Evolutionary conservation across 2,797 vertebrate species (phyloP).

Genomic region (Lepilemur ruficaudatus): DNA sequence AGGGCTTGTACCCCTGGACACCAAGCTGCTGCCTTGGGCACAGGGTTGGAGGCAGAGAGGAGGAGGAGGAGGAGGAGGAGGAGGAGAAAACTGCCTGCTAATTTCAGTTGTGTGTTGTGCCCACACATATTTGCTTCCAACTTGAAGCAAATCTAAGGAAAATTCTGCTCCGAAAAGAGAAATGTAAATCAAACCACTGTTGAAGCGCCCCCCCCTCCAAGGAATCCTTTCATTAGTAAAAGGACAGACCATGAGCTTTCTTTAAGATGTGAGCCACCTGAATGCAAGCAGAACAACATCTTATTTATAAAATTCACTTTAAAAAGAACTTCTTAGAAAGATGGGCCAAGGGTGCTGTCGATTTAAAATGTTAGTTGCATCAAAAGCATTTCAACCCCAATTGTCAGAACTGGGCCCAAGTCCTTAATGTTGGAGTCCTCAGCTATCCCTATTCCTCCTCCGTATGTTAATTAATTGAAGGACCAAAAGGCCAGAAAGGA

Average conservation of each 20-base stretch:
- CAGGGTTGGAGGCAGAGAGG: too few species aligned
- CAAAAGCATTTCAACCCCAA: neutral
- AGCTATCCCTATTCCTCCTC: neutral
- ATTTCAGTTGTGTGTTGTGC: neutral
- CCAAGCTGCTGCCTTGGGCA: neutral
- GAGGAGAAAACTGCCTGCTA: neutral
- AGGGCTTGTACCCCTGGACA: neutral
- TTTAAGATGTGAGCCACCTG: neutral
- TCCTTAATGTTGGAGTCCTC: too few species aligned
- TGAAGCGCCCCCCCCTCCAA: neutral
- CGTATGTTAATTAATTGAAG: neutral
- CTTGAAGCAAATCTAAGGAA: neutral
- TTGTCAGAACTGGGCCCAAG: neutral
- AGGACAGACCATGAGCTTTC: neutral
- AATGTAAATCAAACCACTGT: neutral
- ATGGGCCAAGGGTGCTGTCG: neutral
- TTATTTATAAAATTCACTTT: neutral
- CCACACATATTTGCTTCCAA: neutral
- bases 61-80: neutral
- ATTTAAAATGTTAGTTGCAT: neutral
- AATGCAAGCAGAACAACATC: neutral
- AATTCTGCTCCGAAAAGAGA: neutral
- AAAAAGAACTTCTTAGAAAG: neutral
- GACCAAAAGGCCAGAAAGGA: neutral
- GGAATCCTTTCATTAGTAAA: neutral